Evolutionary conservation across 2,797 vertebrate genomes (phyloP).

Genomic region (Gymnodraco acuticeps): DNA sequence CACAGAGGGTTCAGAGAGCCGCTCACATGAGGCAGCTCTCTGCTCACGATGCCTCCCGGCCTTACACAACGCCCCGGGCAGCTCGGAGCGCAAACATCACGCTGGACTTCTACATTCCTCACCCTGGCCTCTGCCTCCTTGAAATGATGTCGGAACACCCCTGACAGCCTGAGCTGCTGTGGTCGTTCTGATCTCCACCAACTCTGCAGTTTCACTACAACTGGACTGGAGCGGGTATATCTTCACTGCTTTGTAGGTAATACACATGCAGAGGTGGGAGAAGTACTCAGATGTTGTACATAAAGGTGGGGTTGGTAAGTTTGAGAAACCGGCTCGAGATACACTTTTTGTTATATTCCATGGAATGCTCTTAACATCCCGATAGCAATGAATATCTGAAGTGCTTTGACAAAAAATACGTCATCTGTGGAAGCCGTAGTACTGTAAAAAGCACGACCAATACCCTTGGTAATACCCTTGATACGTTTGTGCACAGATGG

Average conservation of each 20-base stretch:
- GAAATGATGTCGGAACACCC: slow-evolving; percentile 39
- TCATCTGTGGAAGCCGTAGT: too few relatives aligned
- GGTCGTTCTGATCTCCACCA: not conserved
- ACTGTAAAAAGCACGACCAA: too few relatives aligned
- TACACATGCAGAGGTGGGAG: not conserved
- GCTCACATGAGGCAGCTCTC: slow-evolving; percentile 7
- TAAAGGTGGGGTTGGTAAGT: too few relatives aligned
- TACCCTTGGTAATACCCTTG: too few relatives aligned
- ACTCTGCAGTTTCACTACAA: not conserved
- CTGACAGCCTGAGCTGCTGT: not conserved
- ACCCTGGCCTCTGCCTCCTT: slow-evolving; percentile 50
- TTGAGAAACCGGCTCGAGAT: too few relatives aligned
- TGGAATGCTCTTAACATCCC: too few relatives aligned
- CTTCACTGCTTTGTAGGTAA: not conserved
- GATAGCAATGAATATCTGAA: too few relatives aligned
- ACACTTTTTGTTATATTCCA: too few relatives aligned
- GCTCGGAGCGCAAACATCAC: slow-evolving; percentile 76
- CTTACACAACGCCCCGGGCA: slow-evolving; percentile 41
- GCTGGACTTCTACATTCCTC: slow-evolving; percentile 74
- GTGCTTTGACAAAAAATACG: too few relatives aligned
- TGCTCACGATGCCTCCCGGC: slow-evolving; percentile 19
- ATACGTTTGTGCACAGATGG: too few relatives aligned
- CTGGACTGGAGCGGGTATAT: not conserved
- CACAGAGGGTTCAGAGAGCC: not conserved
- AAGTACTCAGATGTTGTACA: too few relatives aligned